Evolutionary conservation across 2,113 vertebrate genomes (phyloP), one percentile per base, ranked within the genome.

Genomic region (Etia nguti): DNA sequence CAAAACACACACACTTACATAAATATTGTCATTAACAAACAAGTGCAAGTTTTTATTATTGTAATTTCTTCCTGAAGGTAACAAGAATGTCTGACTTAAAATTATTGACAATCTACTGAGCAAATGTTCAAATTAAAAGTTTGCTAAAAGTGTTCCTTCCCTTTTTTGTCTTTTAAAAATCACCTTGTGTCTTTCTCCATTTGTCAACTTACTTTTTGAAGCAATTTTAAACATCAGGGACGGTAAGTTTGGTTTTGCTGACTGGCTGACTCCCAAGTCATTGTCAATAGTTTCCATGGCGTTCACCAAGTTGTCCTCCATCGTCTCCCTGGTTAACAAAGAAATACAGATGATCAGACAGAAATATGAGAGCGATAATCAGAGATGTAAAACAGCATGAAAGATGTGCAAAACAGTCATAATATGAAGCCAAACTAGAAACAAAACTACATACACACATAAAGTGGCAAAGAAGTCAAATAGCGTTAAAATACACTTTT

Each of bases 181-280:
- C 22, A 43, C 36, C 26, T 59, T 15, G 2, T 26, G 10, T 41
- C 77, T 48, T 48, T 31, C 12, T 15, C 24, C 8, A 62, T 6
- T 16, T 24, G 6, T 13, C 3, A 10, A 77, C 97, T 96, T 93
- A 99, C 98, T 95, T 96, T 97, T 98, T 20, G 98, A 98, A 22
- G 98, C 97, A 16, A 99, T 98, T 95, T 96, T 97, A 81, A 98
- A 99, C 94, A 97, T 90, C 41, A 98, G 88, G 1, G 94, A 89
- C 2, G 95, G 88, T 50, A 90, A 93, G 29, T 84, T 91, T 91
- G 55, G 65, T 57, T 92, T 92, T 94, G 13, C 36, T n/a, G 95
- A 80, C 83, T 88, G 84, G 10, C 68, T 38, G 1, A 88, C 65
- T 31, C 88, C 88, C 1, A 96, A 88, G 77, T 96, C 89, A 0